phyloP scores from a whole-genome alignment of 2,113 vertebrate genomes.

The Semicossyphus pulcher region DNA sequence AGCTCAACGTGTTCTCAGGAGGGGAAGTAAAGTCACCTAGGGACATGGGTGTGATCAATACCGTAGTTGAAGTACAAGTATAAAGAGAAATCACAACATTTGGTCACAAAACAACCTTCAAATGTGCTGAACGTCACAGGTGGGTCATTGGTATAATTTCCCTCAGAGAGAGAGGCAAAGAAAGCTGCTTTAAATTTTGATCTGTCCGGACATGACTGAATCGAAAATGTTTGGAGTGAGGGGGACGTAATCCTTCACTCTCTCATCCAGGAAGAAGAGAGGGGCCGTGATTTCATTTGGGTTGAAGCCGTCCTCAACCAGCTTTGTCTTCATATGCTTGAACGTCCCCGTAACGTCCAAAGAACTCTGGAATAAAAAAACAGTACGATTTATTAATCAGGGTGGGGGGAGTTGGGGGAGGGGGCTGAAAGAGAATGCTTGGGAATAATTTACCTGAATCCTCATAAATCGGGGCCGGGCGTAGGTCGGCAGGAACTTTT shows the following conservation, averaged over 20 bases:
- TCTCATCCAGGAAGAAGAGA: slow-evolving; percentile 83
- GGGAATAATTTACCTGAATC: slow-evolving; percentile 81
- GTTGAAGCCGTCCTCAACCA: slow-evolving; percentile 81
- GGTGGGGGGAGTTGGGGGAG: fast-evolving
- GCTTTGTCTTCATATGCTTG: slow-evolving; percentile 84
- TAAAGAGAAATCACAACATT: background rate
- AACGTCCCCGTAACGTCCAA: slow-evolving; percentile 87
- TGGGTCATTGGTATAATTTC: background rate
- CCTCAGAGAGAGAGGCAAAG: background rate
- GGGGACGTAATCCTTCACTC: slow-evolving; percentile 71
- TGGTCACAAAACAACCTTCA: background rate
- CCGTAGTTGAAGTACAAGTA: background rate
- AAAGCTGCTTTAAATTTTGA: slow-evolving; percentile 77
- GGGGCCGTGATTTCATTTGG: slow-evolving; percentile 72
- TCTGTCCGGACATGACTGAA: slow-evolving; percentile 65
- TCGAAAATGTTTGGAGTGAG: slow-evolving; percentile 69
- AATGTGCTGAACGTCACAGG: background rate
- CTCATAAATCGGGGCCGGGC: slow-evolving; percentile 87
- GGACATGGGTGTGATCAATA: background rate
- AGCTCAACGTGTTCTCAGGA: background rate
- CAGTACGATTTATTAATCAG: background rate
- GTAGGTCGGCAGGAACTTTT: slow-evolving; percentile 83
- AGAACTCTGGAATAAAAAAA: slow-evolving; percentile 58
- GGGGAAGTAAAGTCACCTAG: background rate
- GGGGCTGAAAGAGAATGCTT: background rate